Conservation (phyloP, 92 coral and sea anemone genomes). For the Bergia sp. region DNA sequence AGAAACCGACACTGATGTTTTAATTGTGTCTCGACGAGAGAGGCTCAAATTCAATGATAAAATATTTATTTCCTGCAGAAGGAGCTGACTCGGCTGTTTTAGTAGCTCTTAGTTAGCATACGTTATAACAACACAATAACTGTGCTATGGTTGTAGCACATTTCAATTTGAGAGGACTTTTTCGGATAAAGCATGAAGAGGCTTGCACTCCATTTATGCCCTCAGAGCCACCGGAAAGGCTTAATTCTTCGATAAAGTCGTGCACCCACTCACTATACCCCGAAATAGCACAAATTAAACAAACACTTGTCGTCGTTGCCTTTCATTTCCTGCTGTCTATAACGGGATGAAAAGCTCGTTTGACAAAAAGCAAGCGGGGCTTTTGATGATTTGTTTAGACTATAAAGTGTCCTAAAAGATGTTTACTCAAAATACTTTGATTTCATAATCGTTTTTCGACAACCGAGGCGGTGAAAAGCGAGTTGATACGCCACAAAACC, state of each 20-base stretch:
- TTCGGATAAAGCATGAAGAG: not conserved
- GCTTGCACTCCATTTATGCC: not conserved
- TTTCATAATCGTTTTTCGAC: not conserved
- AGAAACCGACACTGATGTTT: not conserved
- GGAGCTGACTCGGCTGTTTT: not conserved
- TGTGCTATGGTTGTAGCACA: not conserved
- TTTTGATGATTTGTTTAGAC: slow-evolving; percentile 13
- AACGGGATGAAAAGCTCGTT: not conserved
- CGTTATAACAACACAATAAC: not conserved
- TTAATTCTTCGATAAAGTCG: slow-evolving; percentile 3
- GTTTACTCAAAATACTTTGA: not conserved
- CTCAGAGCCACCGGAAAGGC: slow-evolving; percentile 17
- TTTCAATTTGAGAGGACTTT: not conserved
- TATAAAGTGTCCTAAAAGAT: not conserved
- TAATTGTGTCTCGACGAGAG: not conserved
- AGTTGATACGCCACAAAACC: slow-evolving; percentile 1
- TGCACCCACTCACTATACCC: not conserved
- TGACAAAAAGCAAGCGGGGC: slow-evolving; percentile 43
- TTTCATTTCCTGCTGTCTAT: slow-evolving; percentile 43
- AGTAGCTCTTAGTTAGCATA: not conserved
- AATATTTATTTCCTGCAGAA: not conserved
- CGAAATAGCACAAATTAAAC: slow-evolving; percentile 12
- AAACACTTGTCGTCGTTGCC: not conserved
- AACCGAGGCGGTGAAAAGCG: not conserved
- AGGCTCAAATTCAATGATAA: not conserved